Evolutionary conservation across 2,113 vertebrate species (phyloP), one percentile per base, ranked within the genome.

Genomic region (Anarrhichthys ocellatus): DNA sequence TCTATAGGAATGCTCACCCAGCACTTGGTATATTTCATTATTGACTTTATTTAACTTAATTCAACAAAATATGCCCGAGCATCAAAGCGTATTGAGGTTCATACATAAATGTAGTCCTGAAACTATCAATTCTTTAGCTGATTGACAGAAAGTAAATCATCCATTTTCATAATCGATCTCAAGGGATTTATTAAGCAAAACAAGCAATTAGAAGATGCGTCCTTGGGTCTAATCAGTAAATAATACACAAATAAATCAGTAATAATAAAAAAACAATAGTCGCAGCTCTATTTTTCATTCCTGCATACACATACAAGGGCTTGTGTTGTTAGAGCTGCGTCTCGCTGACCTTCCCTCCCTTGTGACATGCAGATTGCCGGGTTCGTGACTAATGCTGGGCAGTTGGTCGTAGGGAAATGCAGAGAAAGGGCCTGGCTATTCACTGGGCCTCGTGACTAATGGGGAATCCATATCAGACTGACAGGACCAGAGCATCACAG

Each of bases 401-500:
- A 74, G 48, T n/a, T 81, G 54, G 50, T 69, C 18, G n/a, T 5
- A 48, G 67, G 56, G 40, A 86, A 86, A 88, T 77, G 38, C 58
- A 73, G 74, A 84, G 80, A 80, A 87, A 83, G 74, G 70, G 54
- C 54, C 64, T 8, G 67, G 67, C 74, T 52, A 85, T 79, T 88
- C 46, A 62, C 75, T 36, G 73, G 82, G 42, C 68, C 40, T 56
- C 17, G 48, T 93, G 86, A 93, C 89, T 92, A 92, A 94, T 92
- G 89, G 83, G 77, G 86, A 92, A 93, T 94, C 93, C 73, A 93
- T 92, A 91, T 84, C 78, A 38, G 20, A 56, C 73, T 90, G 91
- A 94, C 91, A 92, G 80, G 69, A 76, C 29, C 81, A 5, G 42
- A 54, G 64, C 71, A 69, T 84, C 86, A 79, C 86, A 73, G 83